Evolutionary conservation across 2,797 vertebrate genomes (phyloP).

Genomic region (Notolabrus celidotus): DNA sequence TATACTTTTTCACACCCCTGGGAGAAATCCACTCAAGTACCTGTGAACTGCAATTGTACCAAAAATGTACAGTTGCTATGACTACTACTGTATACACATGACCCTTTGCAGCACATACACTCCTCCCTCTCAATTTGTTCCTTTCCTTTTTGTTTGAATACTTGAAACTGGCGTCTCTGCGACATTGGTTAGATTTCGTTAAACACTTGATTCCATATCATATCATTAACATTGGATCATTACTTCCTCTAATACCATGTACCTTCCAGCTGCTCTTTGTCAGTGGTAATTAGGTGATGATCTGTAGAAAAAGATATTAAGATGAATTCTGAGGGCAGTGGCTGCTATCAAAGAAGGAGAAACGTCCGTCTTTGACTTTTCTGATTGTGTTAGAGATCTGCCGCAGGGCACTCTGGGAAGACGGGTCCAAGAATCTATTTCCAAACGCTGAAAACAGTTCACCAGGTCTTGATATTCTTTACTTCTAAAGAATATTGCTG

Average conservation of each 20-base stretch:
- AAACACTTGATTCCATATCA: constrained; percentile 65
- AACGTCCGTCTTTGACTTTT: constrained; percentile 51
- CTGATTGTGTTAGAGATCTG: constrained; percentile 57
- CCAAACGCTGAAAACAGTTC: constrained; percentile 66
- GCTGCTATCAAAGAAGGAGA: constrained; percentile 56
- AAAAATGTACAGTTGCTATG: constrained; percentile 32
- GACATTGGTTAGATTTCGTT: constrained; percentile 64
- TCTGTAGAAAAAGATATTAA: constrained; percentile 78
- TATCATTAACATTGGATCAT: constrained; percentile 79
- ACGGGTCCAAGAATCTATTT: constrained; percentile 61
- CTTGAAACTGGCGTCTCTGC: constrained; percentile 24
- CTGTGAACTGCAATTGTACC: constrained; percentile 1
- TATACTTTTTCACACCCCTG: not conserved
- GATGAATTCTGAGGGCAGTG: constrained; percentile 72
- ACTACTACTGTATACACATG: constrained; percentile 18
- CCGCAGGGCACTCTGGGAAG: constrained; percentile 45
- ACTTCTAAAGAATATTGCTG: constrained; percentile 51
- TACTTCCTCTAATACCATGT: constrained; percentile 79
- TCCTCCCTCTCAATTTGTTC: constrained; percentile 18
- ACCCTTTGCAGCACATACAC: constrained; percentile 3
- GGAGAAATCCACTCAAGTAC: constrained; percentile 7
- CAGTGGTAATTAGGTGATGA: constrained; percentile 79
- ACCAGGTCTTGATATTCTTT: constrained; percentile 46
- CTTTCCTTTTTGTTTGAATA: constrained; percentile 2
- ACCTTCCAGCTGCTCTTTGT: constrained; percentile 80